Evolutionary conservation across 1,140 invertebrate species (phyloP).

Genomic region (Bombus turneri): DNA sequence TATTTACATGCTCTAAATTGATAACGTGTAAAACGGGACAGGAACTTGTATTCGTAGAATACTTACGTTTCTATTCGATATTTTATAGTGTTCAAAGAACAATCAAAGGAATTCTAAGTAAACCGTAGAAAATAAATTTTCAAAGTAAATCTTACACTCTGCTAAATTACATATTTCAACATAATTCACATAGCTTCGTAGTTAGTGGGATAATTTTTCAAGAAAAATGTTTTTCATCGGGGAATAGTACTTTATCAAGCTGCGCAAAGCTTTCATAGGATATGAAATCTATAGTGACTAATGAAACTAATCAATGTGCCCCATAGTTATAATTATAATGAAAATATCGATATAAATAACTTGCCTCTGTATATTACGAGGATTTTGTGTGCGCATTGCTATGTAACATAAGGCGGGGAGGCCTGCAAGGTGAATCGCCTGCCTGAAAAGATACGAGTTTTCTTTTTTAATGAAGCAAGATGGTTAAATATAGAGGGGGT

Average conservation of each 20-base stretch:
- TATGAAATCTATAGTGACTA: background rate
- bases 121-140: too few relatives aligned
- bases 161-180: too few relatives aligned
- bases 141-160: background rate
- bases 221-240: background rate
- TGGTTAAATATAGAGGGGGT: background rate
- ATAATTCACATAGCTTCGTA: background rate
- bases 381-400: slow-evolving; percentile 85
- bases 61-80: background rate
- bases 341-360: slow-evolving; percentile 47
- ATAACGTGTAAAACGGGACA: background rate
- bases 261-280: background rate
- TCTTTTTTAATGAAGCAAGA: background rate
- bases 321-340: background rate
- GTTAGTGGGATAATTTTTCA: background rate
- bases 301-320: background rate
- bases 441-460: slow-evolving; percentile 80
- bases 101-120: background rate
- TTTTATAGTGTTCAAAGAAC: background rate
- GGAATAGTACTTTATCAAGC: too few relatives aligned
- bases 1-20: background rate
- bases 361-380: slow-evolving; percentile 86
- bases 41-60: background rate
- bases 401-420: slow-evolving; percentile 90
- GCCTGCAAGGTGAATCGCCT: slow-evolving; percentile 90